phyloP scores from a whole-genome alignment of 2,888 invertebrate genomes.

The Dolichopus griseipennis region DNA sequence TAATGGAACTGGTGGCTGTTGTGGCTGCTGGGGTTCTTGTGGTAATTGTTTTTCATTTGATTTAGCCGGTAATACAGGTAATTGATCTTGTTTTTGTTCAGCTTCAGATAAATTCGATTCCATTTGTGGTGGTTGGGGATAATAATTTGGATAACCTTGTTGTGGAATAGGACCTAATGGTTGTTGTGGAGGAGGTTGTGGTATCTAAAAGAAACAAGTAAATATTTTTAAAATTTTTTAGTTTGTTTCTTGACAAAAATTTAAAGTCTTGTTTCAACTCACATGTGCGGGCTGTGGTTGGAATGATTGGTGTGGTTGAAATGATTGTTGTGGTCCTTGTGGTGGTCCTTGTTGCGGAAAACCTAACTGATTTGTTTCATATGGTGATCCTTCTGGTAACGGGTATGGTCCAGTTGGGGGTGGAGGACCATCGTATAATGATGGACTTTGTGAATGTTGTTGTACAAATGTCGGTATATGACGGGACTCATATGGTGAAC shows the following conservation, averaged over 20 bases:
- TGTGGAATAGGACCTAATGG: conserved; percentile 26
- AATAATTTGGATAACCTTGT: background rate
- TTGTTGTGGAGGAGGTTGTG: conserved; percentile 15
- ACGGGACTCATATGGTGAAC: conserved; percentile 35
- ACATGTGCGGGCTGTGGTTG: conserved; percentile 7
- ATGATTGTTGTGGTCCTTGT: background rate
- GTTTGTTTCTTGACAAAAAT: background rate
- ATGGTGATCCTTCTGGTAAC: background rate
- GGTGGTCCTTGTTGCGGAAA: background rate
- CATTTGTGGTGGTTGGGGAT: background rate
- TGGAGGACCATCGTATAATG: conserved; percentile 11
- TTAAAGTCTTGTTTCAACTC: background rate
- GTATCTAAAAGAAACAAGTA: conserved; percentile 27
- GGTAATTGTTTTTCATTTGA: background rate
- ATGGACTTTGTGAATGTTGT: conserved; percentile 13
- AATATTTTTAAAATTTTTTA: background rate
- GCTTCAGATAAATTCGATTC: background rate
- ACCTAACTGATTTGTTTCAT: too few relatives aligned
- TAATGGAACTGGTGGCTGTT: conserved; percentile 36
- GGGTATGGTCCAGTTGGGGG: background rate
- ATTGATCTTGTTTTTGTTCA: conserved; percentile 19
- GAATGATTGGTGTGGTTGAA: conserved; percentile 9
- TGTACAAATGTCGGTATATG: conserved; percentile 23
- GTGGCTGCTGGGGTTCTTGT: conserved; percentile 14
- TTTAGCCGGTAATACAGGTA: conserved; percentile 14